Percentiles rank a stretch among this genome's conserved stretches.
phyloP scores from a whole-genome alignment of 2,888 invertebrate species.

The Pristionchus fissidentatus region DNA sequence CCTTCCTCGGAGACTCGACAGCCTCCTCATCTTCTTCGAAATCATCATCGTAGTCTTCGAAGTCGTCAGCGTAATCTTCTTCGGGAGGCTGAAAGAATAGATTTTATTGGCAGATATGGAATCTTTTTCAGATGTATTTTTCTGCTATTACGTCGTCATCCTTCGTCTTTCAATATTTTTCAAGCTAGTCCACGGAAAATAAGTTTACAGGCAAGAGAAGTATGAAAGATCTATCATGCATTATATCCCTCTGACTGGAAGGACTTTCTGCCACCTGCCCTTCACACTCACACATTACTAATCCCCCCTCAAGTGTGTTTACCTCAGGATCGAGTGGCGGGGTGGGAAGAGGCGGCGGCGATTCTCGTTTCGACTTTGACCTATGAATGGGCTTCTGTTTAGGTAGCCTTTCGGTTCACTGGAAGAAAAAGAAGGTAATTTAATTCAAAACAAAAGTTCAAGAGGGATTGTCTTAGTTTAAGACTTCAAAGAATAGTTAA shows the following conservation, averaged over 20 bases:
- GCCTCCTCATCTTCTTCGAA: slow-evolving; percentile 29
- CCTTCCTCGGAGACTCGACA: background rate
- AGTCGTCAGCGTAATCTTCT: slow-evolving; percentile 43
- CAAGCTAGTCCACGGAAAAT: too few species aligned
- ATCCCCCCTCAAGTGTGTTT: background rate
- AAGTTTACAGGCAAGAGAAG: too few species aligned
- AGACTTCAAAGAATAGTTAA: too few species aligned
- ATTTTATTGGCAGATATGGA: background rate
- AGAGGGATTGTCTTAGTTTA: too few species aligned
- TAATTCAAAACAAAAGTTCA: too few species aligned
- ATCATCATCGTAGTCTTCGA: slow-evolving; percentile 47
- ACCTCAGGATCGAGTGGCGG: slow-evolving; percentile 20
- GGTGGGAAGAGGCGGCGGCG: background rate
- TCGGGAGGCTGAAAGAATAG: slow-evolving; percentile 2
- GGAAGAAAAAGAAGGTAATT: too few species aligned
- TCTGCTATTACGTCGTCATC: too few species aligned
- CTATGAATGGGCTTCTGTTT: too few species aligned
- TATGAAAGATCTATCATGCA: too few species aligned
- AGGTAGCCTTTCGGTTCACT: background rate
- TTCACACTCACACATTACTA: background rate
- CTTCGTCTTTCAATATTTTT: background rate
- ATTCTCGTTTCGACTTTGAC: slow-evolving; percentile 4
- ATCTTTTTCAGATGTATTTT: background rate
- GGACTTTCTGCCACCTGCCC: too few species aligned
- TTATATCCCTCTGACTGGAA: too few species aligned